These are phyloP conservation scores for Ladona fulva DNA, from an alignment of 1,140 invertebrate species.

Conservation along the genomic window DNA sequence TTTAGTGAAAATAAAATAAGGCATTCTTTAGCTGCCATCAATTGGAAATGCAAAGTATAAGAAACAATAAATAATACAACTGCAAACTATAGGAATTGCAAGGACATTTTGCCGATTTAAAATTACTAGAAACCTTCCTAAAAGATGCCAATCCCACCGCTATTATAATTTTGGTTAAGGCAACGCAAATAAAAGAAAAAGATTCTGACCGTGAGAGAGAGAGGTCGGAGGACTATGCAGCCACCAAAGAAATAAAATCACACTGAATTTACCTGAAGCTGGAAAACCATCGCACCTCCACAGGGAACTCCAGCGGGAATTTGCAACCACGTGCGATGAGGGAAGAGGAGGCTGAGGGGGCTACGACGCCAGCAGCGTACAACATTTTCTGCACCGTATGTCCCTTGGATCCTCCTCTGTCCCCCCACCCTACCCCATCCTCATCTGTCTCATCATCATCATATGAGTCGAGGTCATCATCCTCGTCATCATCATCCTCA, in stretches of 20 bases:
- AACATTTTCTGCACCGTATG: neutral
- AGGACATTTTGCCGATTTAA: neutral
- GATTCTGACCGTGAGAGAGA: neutral
- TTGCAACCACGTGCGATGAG: neutral
- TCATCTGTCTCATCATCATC: neutral
- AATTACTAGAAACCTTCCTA: neutral
- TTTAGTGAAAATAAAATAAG: neutral
- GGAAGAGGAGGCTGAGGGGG: neutral
- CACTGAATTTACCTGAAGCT: conserved; percentile 9
- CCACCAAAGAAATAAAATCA: neutral
- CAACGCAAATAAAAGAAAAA: neutral
- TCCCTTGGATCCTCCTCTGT: neutral
- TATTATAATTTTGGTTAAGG: neutral
- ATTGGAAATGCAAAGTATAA: neutral
- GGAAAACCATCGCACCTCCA: neutral
- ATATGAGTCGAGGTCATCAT: neutral
- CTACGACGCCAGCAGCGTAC: neutral
- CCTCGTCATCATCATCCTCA: neutral
- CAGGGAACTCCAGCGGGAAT: neutral
- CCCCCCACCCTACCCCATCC: neutral
- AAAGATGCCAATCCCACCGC: neutral
- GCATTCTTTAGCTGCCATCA: neutral
- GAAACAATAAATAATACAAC: neutral
- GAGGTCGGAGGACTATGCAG: conserved; percentile 6
- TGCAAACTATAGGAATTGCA: too few relatives aligned